phyloP scores from a whole-genome alignment of 2,888 invertebrate genomes.

The Drosophila silvestris region DNA sequence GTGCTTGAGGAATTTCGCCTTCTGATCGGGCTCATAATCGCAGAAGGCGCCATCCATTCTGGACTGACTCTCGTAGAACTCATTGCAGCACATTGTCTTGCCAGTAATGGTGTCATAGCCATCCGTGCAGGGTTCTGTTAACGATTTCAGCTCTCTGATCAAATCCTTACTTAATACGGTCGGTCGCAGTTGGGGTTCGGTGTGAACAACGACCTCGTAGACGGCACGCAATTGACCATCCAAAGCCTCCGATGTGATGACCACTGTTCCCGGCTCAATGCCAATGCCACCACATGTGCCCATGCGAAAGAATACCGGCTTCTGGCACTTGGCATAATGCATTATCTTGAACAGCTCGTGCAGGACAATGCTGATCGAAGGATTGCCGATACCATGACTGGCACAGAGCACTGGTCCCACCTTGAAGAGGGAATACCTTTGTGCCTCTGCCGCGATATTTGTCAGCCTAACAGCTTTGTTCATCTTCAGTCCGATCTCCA shows the following conservation, averaged over 20 bases:
- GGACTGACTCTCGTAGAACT: slow-evolving; percentile 96
- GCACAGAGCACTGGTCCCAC: slow-evolving; percentile 86
- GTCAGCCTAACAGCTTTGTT: slow-evolving; percentile 93
- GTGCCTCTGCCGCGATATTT: slow-evolving; percentile 94
- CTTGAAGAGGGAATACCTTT: slow-evolving; percentile 97
- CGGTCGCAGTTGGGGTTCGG: slow-evolving; percentile 90
- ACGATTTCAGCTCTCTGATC: slow-evolving; percentile 90
- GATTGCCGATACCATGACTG: slow-evolving; percentile 97
- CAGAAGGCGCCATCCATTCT: slow-evolving; percentile 97
- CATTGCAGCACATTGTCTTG: slow-evolving; percentile 97
- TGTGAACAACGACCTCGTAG: slow-evolving; percentile 91
- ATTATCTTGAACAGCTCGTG: slow-evolving; percentile 98
- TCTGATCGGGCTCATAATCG: slow-evolving; percentile 93
- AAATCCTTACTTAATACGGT: slow-evolving; percentile 92
- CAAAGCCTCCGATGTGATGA: slow-evolving; percentile 95
- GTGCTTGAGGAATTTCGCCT: slow-evolving; percentile 91
- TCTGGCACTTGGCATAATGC: slow-evolving; percentile 92
- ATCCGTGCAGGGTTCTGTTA: slow-evolving; percentile 88
- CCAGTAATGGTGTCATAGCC: slow-evolving; percentile 93
- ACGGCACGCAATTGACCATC: slow-evolving; percentile 92
- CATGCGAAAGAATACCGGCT: slow-evolving; percentile 95
- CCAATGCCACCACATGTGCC: slow-evolving; percentile 97
- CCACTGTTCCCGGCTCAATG: slow-evolving; percentile 94
- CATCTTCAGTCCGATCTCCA: slow-evolving; percentile 93
- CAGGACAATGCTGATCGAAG: slow-evolving; percentile 96